Evolutionary conservation across 2,888 invertebrate species (phyloP).

Genomic region (Peribatodes rhomboidaria): DNA sequence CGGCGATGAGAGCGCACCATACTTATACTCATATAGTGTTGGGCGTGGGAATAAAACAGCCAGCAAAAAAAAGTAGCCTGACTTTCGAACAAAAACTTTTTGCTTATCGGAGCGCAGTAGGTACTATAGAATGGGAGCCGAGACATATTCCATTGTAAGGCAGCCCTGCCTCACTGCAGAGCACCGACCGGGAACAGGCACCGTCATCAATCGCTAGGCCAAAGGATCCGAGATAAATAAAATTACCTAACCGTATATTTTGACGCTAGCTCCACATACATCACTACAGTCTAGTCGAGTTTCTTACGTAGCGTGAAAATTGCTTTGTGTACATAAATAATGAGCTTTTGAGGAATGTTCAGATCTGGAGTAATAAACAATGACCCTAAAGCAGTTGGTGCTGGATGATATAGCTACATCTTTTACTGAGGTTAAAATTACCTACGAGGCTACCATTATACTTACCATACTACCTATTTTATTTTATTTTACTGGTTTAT

Average conservation of each 20-base stretch:
- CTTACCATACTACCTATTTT: too few relatives aligned
- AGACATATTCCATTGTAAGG: conserved; percentile 20
- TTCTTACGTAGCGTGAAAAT: conserved; percentile 48
- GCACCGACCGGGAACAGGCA: conserved; percentile 50
- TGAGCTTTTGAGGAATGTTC: conserved; percentile 38
- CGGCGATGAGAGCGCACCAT: background rate
- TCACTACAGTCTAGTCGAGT: conserved; percentile 48
- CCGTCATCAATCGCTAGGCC: conserved; percentile 66
- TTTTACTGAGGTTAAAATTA: conserved; percentile 20
- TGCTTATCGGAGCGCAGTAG: conserved; percentile 16
- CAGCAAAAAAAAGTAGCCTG: background rate
- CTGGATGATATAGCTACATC: conserved; percentile 8
- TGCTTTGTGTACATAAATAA: conserved; percentile 47
- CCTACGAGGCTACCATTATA: background rate
- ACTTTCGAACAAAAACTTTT: conserved; percentile 13
- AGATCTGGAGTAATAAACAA: conserved; percentile 34
- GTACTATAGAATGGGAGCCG: conserved; percentile 8
- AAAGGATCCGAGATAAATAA: conserved; percentile 60
- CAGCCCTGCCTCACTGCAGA: conserved; percentile 23
- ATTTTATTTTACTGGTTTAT: too few relatives aligned
- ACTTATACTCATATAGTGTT: background rate
- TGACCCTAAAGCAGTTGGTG: conserved; percentile 17
- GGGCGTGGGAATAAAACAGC: conserved; percentile 18
- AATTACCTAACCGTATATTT: conserved; percentile 60
- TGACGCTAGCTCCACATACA: conserved; percentile 53